phyloP scores from a whole-genome alignment of 2,888 invertebrate species.

The Drosophila paramelanica region DNA sequence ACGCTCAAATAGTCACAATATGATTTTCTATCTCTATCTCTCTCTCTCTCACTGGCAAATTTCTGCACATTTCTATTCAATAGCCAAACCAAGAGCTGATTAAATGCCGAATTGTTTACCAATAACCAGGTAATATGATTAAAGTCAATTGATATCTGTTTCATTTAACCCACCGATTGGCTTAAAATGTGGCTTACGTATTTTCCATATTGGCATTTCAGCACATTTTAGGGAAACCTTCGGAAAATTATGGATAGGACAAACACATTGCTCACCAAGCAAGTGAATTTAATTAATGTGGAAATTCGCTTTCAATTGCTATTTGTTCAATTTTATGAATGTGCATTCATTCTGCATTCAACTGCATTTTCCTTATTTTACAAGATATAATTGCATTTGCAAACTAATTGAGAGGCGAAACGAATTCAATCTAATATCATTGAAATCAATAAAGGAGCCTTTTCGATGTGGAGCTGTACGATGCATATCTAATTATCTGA shows the following conservation, averaged over 20 bases:
- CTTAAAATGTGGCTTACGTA: neutral
- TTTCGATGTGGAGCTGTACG: neutral
- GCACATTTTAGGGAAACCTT: neutral
- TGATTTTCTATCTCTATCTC: neutral
- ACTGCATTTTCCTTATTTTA: conserved; percentile 5
- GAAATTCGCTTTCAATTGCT: neutral
- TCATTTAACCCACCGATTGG: neutral
- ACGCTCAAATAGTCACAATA: neutral
- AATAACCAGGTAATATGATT: neutral
- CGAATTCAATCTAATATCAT: neutral
- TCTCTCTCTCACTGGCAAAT: neutral
- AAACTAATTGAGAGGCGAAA: conserved; percentile 12
- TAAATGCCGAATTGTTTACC: neutral
- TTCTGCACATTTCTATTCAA: neutral
- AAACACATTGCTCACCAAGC: neutral
- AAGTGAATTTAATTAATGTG: neutral
- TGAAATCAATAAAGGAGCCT: conserved; percentile 8
- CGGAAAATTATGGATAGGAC: neutral
- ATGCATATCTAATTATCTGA: conserved; percentile 3
- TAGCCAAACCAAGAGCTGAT: neutral
- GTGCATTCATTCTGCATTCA: too few relatives aligned
- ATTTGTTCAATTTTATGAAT: neutral
- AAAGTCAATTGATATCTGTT: neutral
- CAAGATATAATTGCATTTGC: conserved; percentile 10
- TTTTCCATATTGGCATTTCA: neutral